phyloP scores from a whole-genome alignment of 2,888 invertebrate genomes.

The Drosophila fungiperda region DNA sequence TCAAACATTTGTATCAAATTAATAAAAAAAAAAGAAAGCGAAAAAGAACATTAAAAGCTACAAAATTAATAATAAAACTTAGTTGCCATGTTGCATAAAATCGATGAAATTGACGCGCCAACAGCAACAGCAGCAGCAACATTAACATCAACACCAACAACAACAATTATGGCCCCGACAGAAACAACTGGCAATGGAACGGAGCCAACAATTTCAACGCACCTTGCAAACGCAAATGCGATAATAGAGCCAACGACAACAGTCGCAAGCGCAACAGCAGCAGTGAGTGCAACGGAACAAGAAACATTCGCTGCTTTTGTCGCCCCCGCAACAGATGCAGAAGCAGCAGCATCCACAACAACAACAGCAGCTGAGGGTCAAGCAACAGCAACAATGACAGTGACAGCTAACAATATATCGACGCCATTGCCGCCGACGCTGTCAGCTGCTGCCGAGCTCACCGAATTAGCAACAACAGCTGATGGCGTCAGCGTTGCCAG shows the following conservation, averaged over 20 bases:
- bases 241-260: conserved; percentile 40
- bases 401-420: conserved; percentile 52
- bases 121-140: conserved; percentile 54
- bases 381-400: conserved; percentile 43
- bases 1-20: conserved; percentile 19
- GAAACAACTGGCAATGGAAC: conserved; percentile 67
- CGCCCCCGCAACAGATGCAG: conserved; percentile 23
- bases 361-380: conserved; percentile 52
- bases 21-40: conserved; percentile 10
- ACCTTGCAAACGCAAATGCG: conserved; percentile 57
- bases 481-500: conserved; percentile 29
- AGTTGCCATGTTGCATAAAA: conserved; percentile 71
- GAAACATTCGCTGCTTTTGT: conserved; percentile 34
- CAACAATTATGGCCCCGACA: conserved; percentile 53
- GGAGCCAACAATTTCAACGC: conserved; percentile 73
- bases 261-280: conserved; percentile 20
- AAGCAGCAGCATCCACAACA: conserved; percentile 38
- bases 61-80: conserved; percentile 35
- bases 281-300: conserved; percentile 40
- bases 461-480: conserved; percentile 61
- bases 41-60: conserved; percentile 29
- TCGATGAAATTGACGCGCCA: conserved; percentile 61
- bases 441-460: conserved; percentile 56
- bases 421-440: conserved; percentile 36
- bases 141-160: conserved; percentile 36